phyloP scores from a whole-genome alignment of 2,797 vertebrate species.

The Dicrostonyx torquatus region DNA sequence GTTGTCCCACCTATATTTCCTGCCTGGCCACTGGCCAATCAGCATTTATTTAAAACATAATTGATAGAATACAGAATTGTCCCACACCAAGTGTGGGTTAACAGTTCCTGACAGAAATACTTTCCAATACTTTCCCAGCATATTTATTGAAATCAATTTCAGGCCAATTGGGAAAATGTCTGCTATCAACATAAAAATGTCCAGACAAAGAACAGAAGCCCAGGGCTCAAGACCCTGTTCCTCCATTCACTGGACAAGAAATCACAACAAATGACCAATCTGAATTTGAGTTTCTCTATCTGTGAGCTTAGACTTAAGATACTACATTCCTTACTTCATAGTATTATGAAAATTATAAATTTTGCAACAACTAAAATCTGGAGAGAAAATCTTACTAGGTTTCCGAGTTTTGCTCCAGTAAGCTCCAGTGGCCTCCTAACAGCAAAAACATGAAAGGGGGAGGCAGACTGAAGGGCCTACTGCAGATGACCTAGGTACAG shows the following conservation, averaged over 20 bases:
- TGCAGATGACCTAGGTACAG: background rate
- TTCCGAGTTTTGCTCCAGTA: slow-evolving; percentile 6
- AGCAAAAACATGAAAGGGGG: background rate
- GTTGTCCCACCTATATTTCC: too few relatives aligned
- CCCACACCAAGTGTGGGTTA: background rate
- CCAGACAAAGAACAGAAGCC: background rate
- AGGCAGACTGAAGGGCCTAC: background rate
- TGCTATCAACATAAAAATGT: background rate
- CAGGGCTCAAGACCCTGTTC: background rate
- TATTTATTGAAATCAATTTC: background rate
- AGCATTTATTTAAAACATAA: too few relatives aligned
- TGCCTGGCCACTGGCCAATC: too few relatives aligned
- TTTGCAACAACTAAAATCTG: background rate
- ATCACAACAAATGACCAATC: background rate
- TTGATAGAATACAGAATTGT: too few relatives aligned
- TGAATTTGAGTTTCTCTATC: background rate
- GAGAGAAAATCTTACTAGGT: background rate
- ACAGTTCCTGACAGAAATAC: slow-evolving; percentile 35
- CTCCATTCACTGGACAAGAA: background rate
- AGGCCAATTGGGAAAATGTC: background rate
- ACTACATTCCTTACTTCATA: background rate
- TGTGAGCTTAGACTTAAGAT: background rate
- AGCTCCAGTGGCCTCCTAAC: background rate
- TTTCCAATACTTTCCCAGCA: slow-evolving; percentile 12
- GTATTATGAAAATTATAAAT: background rate